Base-by-base conservation (phyloP, 2,888 invertebrate species). In the Phragmatobia fuliginosa region DNA sequence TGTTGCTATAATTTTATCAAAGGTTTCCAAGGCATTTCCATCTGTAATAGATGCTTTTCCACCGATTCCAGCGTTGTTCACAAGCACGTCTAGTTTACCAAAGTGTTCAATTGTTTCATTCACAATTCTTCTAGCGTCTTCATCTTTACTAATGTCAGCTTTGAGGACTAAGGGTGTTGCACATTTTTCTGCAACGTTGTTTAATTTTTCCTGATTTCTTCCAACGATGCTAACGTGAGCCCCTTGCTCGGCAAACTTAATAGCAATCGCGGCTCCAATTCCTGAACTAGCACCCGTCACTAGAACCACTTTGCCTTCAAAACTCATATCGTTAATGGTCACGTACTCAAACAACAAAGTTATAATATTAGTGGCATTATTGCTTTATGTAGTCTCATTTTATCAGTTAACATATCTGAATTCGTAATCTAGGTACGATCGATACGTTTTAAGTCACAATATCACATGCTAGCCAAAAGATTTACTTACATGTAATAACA, bases 211-310 rank as follows among this genome's bases (percentile, higher is more conserved):
- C 28, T 71, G 70, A 25, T 86, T 84, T 67, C 84, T 78, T 28
- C 82, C 86, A 2, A 84, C 80, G 52, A 86, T 67, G n/a, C 77
- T 73, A 0, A 87, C 80, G n/a, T 73, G 62, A 8, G 83, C 84
- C 5, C 81, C 83, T 75, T 80, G 80, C 16, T 74, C 67, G 14
- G 74, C 67, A 61, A 74, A 74, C 33, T 76, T 74, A 25, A 74
- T 71, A 6, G 81, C 82, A 14, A 74, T 78, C 6, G 80, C 80
- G 8, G 84, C 85, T 32, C 85, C 86, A 31, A 86, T 85, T 1
- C 85, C 85, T 1, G 84, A 82, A 28, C 85, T 84, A n/a, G 81
- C 77, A 2, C 86, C 85, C 25, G 86, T 85, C 14, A 85, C 79
- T 11, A 85, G 60, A 10, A 83, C 84, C 14, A 84, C 83, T 82